Evolutionary conservation across 2,888 invertebrate genomes (phyloP).

Genomic region (Volucella inanis): DNA sequence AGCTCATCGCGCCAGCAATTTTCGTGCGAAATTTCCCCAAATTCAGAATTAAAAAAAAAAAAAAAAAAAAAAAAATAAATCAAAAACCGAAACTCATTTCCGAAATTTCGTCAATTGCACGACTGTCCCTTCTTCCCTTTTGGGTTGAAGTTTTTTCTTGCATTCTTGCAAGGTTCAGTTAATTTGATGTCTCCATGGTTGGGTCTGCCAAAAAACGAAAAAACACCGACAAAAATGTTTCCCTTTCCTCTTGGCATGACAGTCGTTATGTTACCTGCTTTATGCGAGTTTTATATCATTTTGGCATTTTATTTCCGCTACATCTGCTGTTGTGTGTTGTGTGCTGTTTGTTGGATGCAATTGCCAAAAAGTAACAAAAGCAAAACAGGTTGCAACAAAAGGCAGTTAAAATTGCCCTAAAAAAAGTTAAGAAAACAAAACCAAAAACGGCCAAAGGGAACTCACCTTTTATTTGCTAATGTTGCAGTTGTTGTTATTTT

Average conservation of each 20-base stretch:
- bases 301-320: constrained; percentile 75
- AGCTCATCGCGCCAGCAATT: constrained; percentile 34
- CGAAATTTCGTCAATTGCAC: constrained; percentile 65
- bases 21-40: constrained; percentile 57
- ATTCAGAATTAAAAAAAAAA: constrained; percentile 16
- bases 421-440: constrained; percentile 24
- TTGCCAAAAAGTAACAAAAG: constrained; percentile 52
- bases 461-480: constrained; percentile 8
- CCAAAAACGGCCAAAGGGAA: constrained; percentile 4
- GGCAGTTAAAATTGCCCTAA: constrained; percentile 9
- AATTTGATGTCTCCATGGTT: constrained; percentile 48
- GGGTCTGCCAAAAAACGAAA: constrained; percentile 6
- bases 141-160: constrained; percentile 10
- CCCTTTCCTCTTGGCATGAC: constrained; percentile 13
- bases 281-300: constrained; percentile 74
- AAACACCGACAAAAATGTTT: neutral
- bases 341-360: constrained; percentile 41
- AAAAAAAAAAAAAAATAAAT: constrained; percentile 8
- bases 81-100: constrained; percentile 64
- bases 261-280: constrained; percentile 59
- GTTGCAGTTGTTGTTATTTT: neutral
- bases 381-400: constrained; percentile 41
- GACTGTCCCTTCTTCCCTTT: constrained; percentile 23
- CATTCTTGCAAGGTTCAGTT: constrained; percentile 47
- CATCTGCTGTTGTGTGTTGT: constrained; percentile 55